phyloP scores from a whole-genome alignment of 2,113 vertebrate species.

The rabbit (Oryctolagus cuniculus) region mOryCun1.1 NC_091437.1:20946001-20946500 shows the following conservation, averaged over 20 bases:
- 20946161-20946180: not conserved
- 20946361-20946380: not conserved
- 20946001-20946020: not conserved
- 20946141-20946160: not conserved
- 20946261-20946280: not conserved
- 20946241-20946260: not conserved
- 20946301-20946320: not conserved
- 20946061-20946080: not conserved
- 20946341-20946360: not conserved
- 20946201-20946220: not conserved
- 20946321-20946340: not conserved
- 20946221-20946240: not conserved
- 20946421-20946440: not conserved
- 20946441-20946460: not conserved
- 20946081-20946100: not conserved
- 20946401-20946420: not conserved
- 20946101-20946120: not conserved
- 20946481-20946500: not conserved
- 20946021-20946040: not conserved
- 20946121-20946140: constrained; percentile 14
- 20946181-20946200: not conserved
- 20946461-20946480: not conserved
- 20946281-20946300: not conserved
- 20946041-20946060: not conserved
- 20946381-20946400: not conserved